Evolutionary conservation across 2,797 vertebrate genomes (phyloP), one percentile per base, ranked within the genome.

Genomic region (Lagorchestes hirsutus): DNA sequence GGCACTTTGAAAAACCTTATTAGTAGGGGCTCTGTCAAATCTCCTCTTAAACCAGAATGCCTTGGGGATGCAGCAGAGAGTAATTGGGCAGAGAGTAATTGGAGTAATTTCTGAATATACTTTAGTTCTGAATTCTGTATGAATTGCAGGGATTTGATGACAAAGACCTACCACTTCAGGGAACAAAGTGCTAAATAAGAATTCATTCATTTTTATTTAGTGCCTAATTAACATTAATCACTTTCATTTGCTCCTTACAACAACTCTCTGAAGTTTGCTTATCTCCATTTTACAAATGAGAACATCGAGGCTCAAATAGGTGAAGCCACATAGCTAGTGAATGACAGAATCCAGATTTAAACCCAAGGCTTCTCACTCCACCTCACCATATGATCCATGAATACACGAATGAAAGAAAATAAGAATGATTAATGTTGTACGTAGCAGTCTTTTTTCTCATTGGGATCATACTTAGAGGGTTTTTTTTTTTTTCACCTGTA

Each of bases 121-220:
- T 46, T 82, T 1, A 40, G n/a, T 82, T 82, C n/a, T 82, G 6
- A 82, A 24, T 46, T 82, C n/a, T 40, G 59, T 74, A 18, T 40
- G 24, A 40, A 74, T 74, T 40, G 18, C 29, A 67, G 34, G n/a
- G 67, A 74, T 74, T 74, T 74, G n/a, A 74, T 74, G 16, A 40
- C 1, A 8, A 74, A 74, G 67, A 74, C n/a, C 62, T 74, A 22
- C 14, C 8, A 74, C n/a, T 82, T 82, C 18, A 82, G n/a, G 67
- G n/a, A 82, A 82, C 67, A 82, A 82, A 82, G 67, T 82, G 22
- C 67, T 82, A 82, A 82, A 82, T 46, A 82, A 74, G 67, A 82
- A 46, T 46, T 46, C 18, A 46, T 40, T 82, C n/a, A 40, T 40
- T 46, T 82, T 82, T 46, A 74, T 74, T 40, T n/a, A 74, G 34